Percentiles rank a stretch among this genome's conserved stretches.
phyloP scores from a whole-genome alignment of 2,113 vertebrate species.

The Trogon surrucura region DNA sequence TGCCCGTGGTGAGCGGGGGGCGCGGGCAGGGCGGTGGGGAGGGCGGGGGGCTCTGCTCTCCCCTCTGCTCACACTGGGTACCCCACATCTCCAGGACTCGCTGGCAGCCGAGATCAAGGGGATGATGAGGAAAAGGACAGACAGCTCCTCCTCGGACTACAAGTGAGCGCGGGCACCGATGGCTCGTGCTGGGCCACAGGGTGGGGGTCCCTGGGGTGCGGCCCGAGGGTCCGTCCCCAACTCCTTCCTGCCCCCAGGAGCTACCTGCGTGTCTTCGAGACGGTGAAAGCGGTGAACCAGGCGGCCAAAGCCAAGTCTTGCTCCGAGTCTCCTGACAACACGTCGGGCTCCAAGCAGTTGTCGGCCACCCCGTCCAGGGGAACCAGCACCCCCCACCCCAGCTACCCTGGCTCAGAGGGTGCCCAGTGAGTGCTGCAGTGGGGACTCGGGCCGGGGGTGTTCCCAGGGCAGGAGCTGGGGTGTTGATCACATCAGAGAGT shows the following conservation, averaged over 20 bases:
- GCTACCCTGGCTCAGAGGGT: constrained; percentile 66
- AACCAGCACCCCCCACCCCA: constrained; percentile 76
- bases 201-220: accelerated
- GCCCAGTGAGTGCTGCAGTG: neutral
- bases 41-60: neutral
- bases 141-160: constrained; percentile 82
- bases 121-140: constrained; percentile 84
- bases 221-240: neutral
- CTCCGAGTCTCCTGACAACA: constrained; percentile 70
- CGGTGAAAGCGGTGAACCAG: constrained; percentile 81
- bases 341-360: constrained; percentile 70
- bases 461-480: accelerated
- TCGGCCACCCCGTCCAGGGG: constrained; percentile 39
- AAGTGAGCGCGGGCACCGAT: constrained; percentile 45
- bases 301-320: constrained; percentile 71
- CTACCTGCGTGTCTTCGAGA: constrained; percentile 84
- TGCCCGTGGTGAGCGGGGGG: constrained; percentile 81
- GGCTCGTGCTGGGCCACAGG: accelerated
- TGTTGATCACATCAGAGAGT: accelerated
- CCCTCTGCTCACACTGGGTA: accelerated
- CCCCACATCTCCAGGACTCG: constrained; percentile 57
- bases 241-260: constrained; percentile 61
- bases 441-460: neutral
- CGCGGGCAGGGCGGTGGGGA: accelerated
- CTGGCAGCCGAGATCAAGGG: constrained; percentile 90